Conservation (phyloP, 2,888 invertebrate species). For the Monochamus alternatus region DNA sequence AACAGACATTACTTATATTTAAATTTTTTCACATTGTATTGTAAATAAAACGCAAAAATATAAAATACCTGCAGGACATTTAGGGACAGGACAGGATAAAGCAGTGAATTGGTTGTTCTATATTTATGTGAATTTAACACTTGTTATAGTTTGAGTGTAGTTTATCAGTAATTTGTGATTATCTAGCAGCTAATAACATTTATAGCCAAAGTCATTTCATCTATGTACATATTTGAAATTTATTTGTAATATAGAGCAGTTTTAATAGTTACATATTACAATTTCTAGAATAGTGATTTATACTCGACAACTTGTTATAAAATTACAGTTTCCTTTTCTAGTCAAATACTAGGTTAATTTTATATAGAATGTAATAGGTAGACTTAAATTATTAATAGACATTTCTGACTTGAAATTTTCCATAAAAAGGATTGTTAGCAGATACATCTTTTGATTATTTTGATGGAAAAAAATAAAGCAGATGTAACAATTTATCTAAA, state of each 20-base stretch:
- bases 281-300: background rate
- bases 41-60: too few species aligned
- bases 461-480: too few species aligned
- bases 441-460: slow-evolving; percentile 18
- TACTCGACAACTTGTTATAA: slow-evolving; percentile 6
- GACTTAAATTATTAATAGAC: slow-evolving; percentile 37
- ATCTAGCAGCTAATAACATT: background rate
- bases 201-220: slow-evolving; percentile 6
- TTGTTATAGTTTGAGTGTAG: too few species aligned
- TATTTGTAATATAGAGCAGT: background rate
- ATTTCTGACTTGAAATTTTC: slow-evolving; percentile 44
- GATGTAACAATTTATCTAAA: too few species aligned
- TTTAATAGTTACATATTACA: background rate
- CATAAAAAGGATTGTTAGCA: slow-evolving; percentile 47
- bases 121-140: too few species aligned
- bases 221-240: background rate
- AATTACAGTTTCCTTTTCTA: slow-evolving; percentile 36
- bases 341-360: slow-evolving; percentile 40
- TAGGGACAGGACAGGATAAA: too few species aligned
- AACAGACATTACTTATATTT: too few species aligned
- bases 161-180: too few species aligned
- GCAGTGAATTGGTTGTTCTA: too few species aligned
- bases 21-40: too few species aligned
- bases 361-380: slow-evolving; percentile 19
- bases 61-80: too few species aligned